Base-by-base conservation (phyloP, 2,888 invertebrate species). In the Petrophora chlorosata region DNA sequence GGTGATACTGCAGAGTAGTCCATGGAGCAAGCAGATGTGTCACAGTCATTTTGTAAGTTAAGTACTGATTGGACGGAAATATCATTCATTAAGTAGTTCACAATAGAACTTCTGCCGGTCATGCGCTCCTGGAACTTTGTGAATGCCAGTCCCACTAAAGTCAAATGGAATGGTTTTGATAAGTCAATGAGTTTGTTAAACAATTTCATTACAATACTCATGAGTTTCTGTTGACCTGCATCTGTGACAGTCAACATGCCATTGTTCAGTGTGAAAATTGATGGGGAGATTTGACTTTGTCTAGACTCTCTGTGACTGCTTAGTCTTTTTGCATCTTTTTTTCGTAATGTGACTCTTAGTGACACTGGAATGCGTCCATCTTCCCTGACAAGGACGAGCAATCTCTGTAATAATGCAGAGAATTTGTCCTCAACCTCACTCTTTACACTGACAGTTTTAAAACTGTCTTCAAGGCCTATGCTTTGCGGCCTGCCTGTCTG, bases 391-490 rank as follows among this genome's bases (percentile, higher is more conserved):
- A 95, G 89, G 45, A 94, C 91, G 55, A 95, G 88, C 45, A 96
- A 80, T 65, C 96, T 91, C 67, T 93, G 92, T 30, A 96, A 80
- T 15, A 96, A 79, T 59, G 93, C 92, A 51, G 91, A 87, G 61
- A 96, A 92, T 63, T 94, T 94, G 17, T 94, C 94, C 69, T 94
- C 94, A 2, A 95, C 94, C 71, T 96, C 95, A 46, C 92, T 93
- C 63, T 94, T 93, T 2, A 94, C 91, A 60, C 94, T 94, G 38
- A 95, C 93, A 46, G 93, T 92, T 65, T 92, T 93, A 76, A 95
- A 95, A 47, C 95, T 93, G 75, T 96, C 96, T 73, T 96, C 96
- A 51, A 96, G 81, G 12, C 96, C 95, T 67, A 96, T 95, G 53
- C 94, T 94, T 75, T 94, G 95, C 8, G 96, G 96, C 70, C 93